Conservation (phyloP, 2,888 invertebrate genomes). For the Leucoptera coffeella region DNA sequence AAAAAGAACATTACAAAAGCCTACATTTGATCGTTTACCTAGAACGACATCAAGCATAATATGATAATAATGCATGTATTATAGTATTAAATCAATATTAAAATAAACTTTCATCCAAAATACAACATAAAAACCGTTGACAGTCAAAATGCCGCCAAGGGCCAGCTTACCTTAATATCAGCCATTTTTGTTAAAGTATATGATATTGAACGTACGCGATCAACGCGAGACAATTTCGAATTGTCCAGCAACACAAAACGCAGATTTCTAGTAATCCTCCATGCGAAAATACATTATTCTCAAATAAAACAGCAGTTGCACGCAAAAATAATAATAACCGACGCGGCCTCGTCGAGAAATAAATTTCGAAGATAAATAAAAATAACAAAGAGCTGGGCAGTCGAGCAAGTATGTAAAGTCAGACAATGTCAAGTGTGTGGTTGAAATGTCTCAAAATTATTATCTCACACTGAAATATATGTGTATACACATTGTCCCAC, state of each 20-base stretch:
- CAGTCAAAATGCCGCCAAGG: slow-evolving; percentile 46
- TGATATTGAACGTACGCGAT: slow-evolving; percentile 22
- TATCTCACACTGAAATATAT: too few species aligned
- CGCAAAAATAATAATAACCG: too few species aligned
- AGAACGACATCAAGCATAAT: too few species aligned
- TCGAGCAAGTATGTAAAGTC: too few species aligned
- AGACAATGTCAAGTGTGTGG: too few species aligned
- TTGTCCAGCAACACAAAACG: slow-evolving; percentile 18
- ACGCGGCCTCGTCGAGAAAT: slow-evolving; percentile 18
- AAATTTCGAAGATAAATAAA: too few species aligned
- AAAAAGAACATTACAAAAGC: too few species aligned
- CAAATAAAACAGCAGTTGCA: slow-evolving; percentile 12
- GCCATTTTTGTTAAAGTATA: slow-evolving; percentile 37
- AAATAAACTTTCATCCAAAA: not conserved
- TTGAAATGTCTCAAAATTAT: too few species aligned
- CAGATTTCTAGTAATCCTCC: slow-evolving; percentile 14
- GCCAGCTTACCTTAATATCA: slow-evolving; percentile 43
- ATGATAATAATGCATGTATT: too few species aligned
- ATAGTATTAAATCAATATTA: not conserved
- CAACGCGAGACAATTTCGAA: slow-evolving; percentile 24
- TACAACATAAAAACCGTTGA: slow-evolving; percentile 23
- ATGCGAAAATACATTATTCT: slow-evolving; percentile 25
- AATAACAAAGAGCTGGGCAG: too few species aligned
- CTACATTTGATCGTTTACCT: too few species aligned
- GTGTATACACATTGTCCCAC: too few species aligned